Conservation (phyloP, 2,113 vertebrate genomes). For the Pristiophorus japonicus region DNA sequence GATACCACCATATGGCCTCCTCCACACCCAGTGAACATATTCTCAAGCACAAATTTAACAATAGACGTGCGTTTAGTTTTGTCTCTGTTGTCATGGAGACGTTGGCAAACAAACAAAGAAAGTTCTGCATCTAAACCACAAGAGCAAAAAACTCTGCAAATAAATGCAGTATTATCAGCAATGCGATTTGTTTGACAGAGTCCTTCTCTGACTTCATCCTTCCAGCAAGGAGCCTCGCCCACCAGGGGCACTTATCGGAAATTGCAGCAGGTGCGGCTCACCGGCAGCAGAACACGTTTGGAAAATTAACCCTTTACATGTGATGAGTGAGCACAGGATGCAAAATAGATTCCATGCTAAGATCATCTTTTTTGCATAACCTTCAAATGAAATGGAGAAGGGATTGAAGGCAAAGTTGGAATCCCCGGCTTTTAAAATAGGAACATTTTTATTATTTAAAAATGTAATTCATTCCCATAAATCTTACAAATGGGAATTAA, state of each 20-base stretch:
- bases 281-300: background rate
- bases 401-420: background rate
- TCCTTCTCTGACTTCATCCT: background rate
- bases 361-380: background rate
- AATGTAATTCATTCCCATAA: background rate
- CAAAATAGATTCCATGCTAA: background rate
- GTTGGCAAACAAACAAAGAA: conserved; percentile 8
- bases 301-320: background rate
- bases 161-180: conserved; percentile 7
- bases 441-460: background rate
- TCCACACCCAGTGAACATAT: background rate
- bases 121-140: conserved; percentile 30
- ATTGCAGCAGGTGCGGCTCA: background rate
- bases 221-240: background rate
- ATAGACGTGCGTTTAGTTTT: conserved; percentile 4
- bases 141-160: background rate
- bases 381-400: background rate
- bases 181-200: conserved; percentile 1
- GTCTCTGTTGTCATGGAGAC: conserved; percentile 6
- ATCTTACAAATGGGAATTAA: background rate
- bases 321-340: background rate
- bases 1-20: background rate
- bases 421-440: background rate
- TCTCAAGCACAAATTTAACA: conserved; percentile 14
- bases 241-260: background rate